Base-by-base conservation (phyloP, 64 coral and sea anemone species). In the Montipora efflorescens region DNA sequence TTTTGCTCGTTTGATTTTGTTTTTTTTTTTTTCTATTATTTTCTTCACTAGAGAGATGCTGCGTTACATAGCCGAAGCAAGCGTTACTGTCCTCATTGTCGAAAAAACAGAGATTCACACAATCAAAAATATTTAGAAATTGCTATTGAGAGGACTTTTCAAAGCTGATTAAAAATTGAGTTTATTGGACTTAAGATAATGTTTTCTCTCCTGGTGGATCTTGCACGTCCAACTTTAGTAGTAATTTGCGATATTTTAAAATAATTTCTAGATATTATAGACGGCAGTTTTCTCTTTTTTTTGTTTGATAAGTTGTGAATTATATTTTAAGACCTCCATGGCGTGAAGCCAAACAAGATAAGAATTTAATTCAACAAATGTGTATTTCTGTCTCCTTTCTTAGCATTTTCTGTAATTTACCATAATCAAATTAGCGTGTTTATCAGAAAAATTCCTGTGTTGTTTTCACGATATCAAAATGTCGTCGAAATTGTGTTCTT, bases 101-200 rank as follows among this genome's bases (percentile, higher is more conserved):
- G 15, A 66, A 66, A 66, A 66, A 66, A 66, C 61, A 66, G 61
- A 66, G 61, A 66, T 66, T 66, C 61, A 66, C 61, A 12, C 61
- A 66, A 66, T 66, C 61, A 66, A 66, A 66, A 66, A 66, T 66
- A 53, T 66, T 66, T 66, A 66, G 61, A 66, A 66, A 66, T 66
- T 66, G 7, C 61, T 66, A 10, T 66, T 66, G 61, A 66, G 1
- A 66, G 61, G 61, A 66, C 15, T 14, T 66, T 66, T 66, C 61
- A 66, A 66, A 66, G 61, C 61, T 66, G 61, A 66, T 66, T 66
- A 13, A 66, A 66, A 66, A 66, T 66, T 66, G 61, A 66, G 61
- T 5, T 66, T 5, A 7, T 12, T 1, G 4, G 61, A 66, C 61
- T 66, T 66, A 10, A 10, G 1, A 66, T 66, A 1, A 66, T 66